Base-by-base conservation (phyloP, 92 coral and sea anemone species). In the Porites cylindrica region DNA sequence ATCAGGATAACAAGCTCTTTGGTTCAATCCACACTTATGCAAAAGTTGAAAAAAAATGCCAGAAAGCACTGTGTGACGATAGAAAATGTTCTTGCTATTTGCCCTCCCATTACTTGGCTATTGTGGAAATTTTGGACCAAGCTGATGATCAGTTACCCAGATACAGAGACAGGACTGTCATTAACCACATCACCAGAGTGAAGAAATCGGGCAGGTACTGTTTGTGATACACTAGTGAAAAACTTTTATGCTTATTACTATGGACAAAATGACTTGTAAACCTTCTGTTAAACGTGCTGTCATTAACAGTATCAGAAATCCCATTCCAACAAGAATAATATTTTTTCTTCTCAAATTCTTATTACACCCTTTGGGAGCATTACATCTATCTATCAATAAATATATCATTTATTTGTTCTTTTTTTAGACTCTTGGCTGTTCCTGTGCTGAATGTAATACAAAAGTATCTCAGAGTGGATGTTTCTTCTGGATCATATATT, bases 31-130 rank as follows among this genome's bases (percentile, higher is more conserved):
- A 24, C 63, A 76, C 72, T n/a, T 75, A 84, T 66, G 88, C 52
- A 6, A 84, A 84, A 75, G 75, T 84, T 73, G 88, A 84, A 21
- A 69, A 84, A 66, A 84, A 64, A 56, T 84, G 82, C 82, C 71
- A 20, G 74, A 84, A 64, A 70, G 75, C 74, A 73, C 6, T 75
- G 13, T 74, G 73, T n/a, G 19, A 17, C 60, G 50, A 84, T 18
- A 4, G 75, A 38, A 84, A 84, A 50, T 84, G 88, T 73, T 84
- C 50, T 19, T 74, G 88, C 64, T 47, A 50, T 65, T 76, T 84
- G 82, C n/a, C 79, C 65, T 72, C 38, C n/a, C 2, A 83, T 11
- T 62, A 74, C 20, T 71, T 58, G 3, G 88, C 81, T 8, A 75
- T 84, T 1, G 64, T 84, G 56, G 75, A 84, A 76, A 54, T 84